Base-by-base conservation (phyloP, 37 sponge, comb jelly and placozoan species). In the Amphimedon queenslandica region DNA sequence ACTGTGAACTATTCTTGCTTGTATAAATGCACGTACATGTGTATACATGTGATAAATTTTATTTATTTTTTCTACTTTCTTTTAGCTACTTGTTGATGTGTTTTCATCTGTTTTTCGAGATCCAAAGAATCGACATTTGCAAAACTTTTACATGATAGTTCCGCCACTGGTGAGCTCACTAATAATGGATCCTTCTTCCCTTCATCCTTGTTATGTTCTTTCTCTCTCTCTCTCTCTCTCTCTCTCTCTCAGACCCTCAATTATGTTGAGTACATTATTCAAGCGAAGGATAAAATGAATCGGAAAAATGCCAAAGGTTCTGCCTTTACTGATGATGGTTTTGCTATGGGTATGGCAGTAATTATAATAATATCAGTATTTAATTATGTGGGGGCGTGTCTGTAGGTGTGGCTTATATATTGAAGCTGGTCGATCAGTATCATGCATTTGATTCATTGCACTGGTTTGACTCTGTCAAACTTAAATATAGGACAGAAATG, bases 251-350 rank as follows among this genome's bases (percentile, higher is more conserved):
- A 91, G 84, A 97, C 98, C 1, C 66, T 94, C 53, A 90, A 94
- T 72, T 97, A 82, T 70, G 98, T 97, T 3, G 98, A 97, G 68
- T 86, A 97, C 72, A 76, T 97, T 47, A 97, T 97, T 80, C 80
- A 72, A 63, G 87, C 92, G 33, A 97, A 97, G 64, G 98, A 97
- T 55, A 90, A 91, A 56, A 94, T 97, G 83, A 90, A 80, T 68
- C 90, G 85, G 77, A 97, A 97, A 84, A 97, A 97, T 79, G 93
- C 93, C 41, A 72, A 84, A n/a, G 98, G 98, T 58, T 94, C 98
- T 3, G 83, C 88, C 31, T 97, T 97, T 79, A 97, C 98, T 56
- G 98, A 97, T 68, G 98, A 97, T 76, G 98, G 98, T 18, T 97
- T 97, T 75, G 92, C 94, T 25, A 97, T 97, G 98, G 97, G 97